phyloP scores from a whole-genome alignment of 92 coral and sea anemone genomes.

The Hydrozoanthus gracilis region DNA sequence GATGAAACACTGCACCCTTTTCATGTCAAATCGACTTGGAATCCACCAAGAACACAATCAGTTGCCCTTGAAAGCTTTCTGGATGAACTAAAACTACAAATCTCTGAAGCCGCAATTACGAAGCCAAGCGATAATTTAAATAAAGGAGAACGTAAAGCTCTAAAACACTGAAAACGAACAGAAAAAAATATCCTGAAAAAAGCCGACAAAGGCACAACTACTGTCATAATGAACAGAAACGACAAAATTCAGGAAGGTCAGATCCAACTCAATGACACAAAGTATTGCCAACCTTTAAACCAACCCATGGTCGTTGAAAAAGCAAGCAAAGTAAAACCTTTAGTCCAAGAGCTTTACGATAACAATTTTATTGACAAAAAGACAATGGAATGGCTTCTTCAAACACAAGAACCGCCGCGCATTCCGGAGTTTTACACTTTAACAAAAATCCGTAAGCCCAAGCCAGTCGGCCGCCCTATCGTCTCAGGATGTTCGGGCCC shows the following conservation, averaged over 20 bases:
- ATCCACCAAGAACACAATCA: slow-evolving; percentile 51
- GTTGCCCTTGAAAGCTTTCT: slow-evolving; percentile 60
- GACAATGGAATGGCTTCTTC: not conserved
- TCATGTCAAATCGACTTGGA: slow-evolving; percentile 52
- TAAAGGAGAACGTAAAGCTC: slow-evolving; percentile 9
- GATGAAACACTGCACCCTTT: too few relatives aligned
- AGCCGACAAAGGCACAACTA: not conserved
- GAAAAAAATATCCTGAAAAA: not conserved
- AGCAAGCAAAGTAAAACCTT: too few relatives aligned
- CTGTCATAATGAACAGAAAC: too few relatives aligned
- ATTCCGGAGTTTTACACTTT: too few relatives aligned
- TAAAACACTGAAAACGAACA: slow-evolving; percentile 15
- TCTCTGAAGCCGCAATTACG: not conserved
- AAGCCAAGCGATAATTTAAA: slow-evolving; percentile 47
- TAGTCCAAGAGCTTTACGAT: too few relatives aligned
- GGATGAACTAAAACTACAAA: slow-evolving; percentile 46
- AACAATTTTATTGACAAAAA: not conserved
- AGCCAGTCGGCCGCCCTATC: too few relatives aligned
- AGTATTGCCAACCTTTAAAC: too few relatives aligned
- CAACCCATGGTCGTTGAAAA: not conserved
- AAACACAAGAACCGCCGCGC: too few relatives aligned
- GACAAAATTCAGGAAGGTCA: too few relatives aligned
- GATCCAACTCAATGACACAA: too few relatives aligned
- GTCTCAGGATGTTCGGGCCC: too few relatives aligned
- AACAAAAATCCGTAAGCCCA: too few relatives aligned